A percentile compares a stretch with the other conserved stretches of the same genome.
Conservation (phyloP, 2,888 invertebrate species). For the Scrobipalpa atriplicella region DNA sequence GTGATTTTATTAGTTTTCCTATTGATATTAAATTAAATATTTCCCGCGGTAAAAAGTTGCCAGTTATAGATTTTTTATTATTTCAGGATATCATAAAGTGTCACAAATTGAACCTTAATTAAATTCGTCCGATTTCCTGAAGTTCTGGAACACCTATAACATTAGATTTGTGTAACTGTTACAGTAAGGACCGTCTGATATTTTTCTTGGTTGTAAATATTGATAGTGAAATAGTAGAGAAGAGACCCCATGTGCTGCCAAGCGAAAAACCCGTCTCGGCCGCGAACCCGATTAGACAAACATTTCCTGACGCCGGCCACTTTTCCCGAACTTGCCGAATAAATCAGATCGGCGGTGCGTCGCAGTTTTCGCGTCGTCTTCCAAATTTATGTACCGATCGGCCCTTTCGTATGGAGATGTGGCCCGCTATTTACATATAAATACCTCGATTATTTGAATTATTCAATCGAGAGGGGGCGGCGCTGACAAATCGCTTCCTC, state of each 20-base stretch:
- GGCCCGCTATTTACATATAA: conserved; percentile 82
- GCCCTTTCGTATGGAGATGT: conserved; percentile 83
- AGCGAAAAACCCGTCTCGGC: conserved; percentile 71
- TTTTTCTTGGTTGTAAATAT: conserved; percentile 42
- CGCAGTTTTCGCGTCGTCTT: conserved; percentile 81
- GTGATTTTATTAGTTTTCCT: too few relatives aligned
- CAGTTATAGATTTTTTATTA: too few relatives aligned
- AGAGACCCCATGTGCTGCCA: conserved; percentile 56
- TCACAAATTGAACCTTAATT: too few relatives aligned
- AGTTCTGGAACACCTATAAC: too few relatives aligned
- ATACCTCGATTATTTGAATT: conserved; percentile 84
- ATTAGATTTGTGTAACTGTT: too few relatives aligned
- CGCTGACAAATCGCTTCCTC: conserved; percentile 83
- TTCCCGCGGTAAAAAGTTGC: too few relatives aligned
- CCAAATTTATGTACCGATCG: conserved; percentile 83
- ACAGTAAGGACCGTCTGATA: conserved; percentile 31
- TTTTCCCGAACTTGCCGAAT: conserved; percentile 80
- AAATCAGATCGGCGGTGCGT: conserved; percentile 81
- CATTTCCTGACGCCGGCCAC: conserved; percentile 80
- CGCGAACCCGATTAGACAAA: conserved; percentile 82
- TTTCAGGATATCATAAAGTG: too few relatives aligned
- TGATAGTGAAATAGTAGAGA: conserved; percentile 38
- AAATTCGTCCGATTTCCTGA: too few relatives aligned
- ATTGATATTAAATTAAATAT: too few relatives aligned
- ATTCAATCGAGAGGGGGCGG: conserved; percentile 83